phyloP scores from a whole-genome alignment of 2,888 invertebrate genomes.

The Pyrrhosoma nymphula region DNA sequence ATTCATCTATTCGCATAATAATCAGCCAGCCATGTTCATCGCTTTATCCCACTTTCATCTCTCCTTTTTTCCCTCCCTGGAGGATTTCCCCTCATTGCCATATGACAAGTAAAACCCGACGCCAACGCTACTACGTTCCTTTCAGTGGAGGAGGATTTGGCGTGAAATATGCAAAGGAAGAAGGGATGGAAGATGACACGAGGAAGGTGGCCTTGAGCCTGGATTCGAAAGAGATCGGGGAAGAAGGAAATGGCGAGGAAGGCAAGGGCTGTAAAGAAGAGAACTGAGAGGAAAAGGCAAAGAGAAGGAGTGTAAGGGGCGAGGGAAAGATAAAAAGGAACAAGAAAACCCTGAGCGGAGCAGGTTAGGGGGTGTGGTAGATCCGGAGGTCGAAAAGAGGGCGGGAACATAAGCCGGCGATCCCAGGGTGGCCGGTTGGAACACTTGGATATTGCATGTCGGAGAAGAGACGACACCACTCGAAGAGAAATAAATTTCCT shows the following conservation, averaged over 20 bases:
- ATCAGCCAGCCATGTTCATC: not conserved
- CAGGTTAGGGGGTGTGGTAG: not conserved
- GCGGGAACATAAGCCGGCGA: not conserved
- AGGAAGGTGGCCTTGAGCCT: not conserved
- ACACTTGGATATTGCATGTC: not conserved
- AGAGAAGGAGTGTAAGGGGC: too few species aligned
- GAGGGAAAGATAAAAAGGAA: not conserved
- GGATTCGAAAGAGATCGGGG: not conserved
- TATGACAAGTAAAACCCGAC: constrained; percentile 19
- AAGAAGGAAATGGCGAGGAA: not conserved
- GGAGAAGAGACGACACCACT: not conserved
- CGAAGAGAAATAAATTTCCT: not conserved
- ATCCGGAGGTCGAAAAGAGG: not conserved
- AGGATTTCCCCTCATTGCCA: not conserved
- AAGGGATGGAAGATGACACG: constrained; percentile 7
- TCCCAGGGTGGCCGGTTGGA: not conserved
- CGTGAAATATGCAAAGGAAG: constrained; percentile 42
- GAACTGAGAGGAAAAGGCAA: too few species aligned
- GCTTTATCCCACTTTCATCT: not conserved
- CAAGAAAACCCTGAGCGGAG: not conserved
- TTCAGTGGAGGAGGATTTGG: not conserved
- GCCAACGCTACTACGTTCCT: not conserved
- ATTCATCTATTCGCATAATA: constrained; percentile 9
- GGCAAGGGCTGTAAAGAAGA: not conserved
- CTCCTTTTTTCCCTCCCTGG: not conserved